phyloP scores from a whole-genome alignment of 2,113 vertebrate species.

The Psophia crepitans region DNA sequence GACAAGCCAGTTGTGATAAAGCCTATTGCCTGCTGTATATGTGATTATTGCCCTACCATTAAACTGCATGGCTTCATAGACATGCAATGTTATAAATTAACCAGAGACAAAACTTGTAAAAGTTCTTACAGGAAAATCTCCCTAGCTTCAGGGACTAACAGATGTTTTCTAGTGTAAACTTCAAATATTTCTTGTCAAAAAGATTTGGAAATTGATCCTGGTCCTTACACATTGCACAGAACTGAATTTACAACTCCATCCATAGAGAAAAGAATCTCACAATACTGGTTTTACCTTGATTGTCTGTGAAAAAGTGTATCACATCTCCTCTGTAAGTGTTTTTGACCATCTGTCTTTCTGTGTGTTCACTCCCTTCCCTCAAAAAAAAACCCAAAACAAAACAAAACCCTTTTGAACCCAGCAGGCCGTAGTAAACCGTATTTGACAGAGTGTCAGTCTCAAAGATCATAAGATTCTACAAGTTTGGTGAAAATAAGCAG shows the following conservation, averaged over 20 bases:
- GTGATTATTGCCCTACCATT: background rate
- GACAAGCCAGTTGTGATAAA: background rate
- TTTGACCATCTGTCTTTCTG: background rate
- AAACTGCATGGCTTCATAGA: background rate
- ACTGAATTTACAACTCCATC: background rate
- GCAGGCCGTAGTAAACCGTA: background rate
- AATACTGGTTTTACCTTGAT: background rate
- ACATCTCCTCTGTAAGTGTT: background rate
- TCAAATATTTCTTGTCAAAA: background rate
- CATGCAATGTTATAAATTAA: background rate
- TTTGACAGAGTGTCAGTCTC: background rate
- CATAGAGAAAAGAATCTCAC: background rate
- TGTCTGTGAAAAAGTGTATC: background rate
- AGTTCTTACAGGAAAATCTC: background rate
- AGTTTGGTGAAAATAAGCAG: background rate
- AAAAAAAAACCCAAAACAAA: background rate
- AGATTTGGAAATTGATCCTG: background rate
- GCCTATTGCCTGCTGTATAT: background rate
- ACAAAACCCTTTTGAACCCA: background rate
- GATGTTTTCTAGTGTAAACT: background rate
- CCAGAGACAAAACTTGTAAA: background rate
- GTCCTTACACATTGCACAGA: background rate
- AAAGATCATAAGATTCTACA: background rate
- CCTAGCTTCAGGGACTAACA: background rate
- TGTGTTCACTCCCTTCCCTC: background rate